Evolutionary conservation across 2,888 invertebrate genomes (phyloP), one percentile per base, ranked within the genome.

Genomic region (Deilephila porcellus): DNA sequence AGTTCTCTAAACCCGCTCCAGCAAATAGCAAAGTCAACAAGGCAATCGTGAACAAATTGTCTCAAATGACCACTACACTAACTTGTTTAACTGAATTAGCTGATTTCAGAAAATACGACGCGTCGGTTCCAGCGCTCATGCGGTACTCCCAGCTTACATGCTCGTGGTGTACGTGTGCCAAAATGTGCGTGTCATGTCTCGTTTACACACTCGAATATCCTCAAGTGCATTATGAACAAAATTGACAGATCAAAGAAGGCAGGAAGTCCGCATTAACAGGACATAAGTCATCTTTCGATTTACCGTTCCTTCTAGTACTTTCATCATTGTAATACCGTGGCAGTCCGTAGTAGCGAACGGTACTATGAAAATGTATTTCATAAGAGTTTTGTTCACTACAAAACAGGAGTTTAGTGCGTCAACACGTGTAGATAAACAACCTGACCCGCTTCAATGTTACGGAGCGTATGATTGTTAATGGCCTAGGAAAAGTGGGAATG

Each of bases 231-330:
- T 88, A 86, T 85, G 84, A 86, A 91, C 88, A 87, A 91, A 92
- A 93, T 93, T 92, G 91, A 89, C 87, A 87, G 88, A 91, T 88
- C 89, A 92, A 91, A 91, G 91, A 89, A 86, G 86, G 77, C 91
- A 90, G 93, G 93, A 93, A 90, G 93, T 91, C 84, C 86, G 87
- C 89, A 93, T 93, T 93, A 93, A 85, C 88, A 85, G 83, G 82
- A 86, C 84, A 84, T 86, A 83, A 87, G 85, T 82, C 86, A 83
- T 86, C 85, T 87, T 89, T 89, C 88, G 88, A 90, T 88, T 82
- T 77, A 75, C 75, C 25, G 52, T 17, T 64, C 67, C 52, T 67
- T 52, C 11, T 25, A 37, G 25, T 14, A 45, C 52, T 52, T 64
- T 20, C 8, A 20, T 37, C 11, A 37, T 37, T 64, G 14, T 60